Conservation (phyloP, 2,797 vertebrate genomes). For the Astyanax mexicanus region DNA sequence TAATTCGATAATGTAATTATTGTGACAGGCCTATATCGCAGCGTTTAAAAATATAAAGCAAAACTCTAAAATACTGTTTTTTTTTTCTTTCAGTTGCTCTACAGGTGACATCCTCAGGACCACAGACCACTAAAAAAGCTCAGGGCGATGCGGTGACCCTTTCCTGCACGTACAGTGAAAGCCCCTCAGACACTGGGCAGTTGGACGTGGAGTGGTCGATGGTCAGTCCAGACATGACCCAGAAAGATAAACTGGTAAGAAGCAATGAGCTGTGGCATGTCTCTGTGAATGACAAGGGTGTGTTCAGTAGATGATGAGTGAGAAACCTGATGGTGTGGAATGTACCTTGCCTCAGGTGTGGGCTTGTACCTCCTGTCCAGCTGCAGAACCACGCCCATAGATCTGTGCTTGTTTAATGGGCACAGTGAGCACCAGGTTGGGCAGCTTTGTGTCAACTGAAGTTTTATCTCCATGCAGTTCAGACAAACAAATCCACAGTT, state of each 20-base stretch:
- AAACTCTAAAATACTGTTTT: conserved; percentile 9
- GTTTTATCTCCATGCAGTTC: too few relatives aligned
- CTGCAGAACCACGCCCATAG: not conserved
- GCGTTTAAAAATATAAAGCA: too few relatives aligned
- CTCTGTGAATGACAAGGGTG: not conserved
- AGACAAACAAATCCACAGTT: not conserved
- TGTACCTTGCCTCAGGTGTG: not conserved
- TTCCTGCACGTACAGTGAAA: conserved; percentile 83
- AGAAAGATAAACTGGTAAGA: conserved; percentile 86
- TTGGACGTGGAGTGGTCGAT: conserved; percentile 91
- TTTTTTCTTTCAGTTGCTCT: conserved; percentile 69
- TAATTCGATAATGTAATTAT: too few relatives aligned
- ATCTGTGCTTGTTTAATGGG: not conserved
- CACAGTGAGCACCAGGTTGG: not conserved
- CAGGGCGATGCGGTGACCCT: conserved; percentile 77
- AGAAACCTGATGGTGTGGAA: not conserved
- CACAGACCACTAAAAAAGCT: conserved; percentile 83
- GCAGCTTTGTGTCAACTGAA: not conserved
- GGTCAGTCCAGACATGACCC: conserved; percentile 83
- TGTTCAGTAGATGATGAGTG: not conserved
- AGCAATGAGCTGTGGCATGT: not conserved
- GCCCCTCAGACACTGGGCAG: conserved; percentile 79
- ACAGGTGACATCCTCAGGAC: conserved; percentile 80
- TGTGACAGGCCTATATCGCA: too few relatives aligned
- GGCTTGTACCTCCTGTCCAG: not conserved